Evolutionary conservation across 2,888 invertebrate species (phyloP), one percentile per base, ranked within the genome.

Genomic region (Sphaerophoria taeniata): DNA sequence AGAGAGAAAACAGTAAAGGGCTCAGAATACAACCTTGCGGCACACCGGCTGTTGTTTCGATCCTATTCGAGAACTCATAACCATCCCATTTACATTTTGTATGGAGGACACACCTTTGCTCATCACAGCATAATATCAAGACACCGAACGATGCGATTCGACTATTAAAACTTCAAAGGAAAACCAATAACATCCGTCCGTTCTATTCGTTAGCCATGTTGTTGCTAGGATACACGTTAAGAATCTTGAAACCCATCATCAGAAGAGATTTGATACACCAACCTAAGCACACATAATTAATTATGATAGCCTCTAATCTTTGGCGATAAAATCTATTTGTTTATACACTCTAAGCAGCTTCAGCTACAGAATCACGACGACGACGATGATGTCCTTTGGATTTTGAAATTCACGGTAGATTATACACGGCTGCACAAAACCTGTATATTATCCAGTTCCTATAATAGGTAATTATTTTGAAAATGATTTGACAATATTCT

Each of bases 201-300:
- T 4, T 12, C 11, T 45, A 7, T 45, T n/a, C 53, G 31, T 9
- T 45, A 61, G 43, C 43, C n/a, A 39, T 3, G 31, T 33, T 6
- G 7, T 45, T 61, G 33, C 7, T 34, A 24, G 33, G 31, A 45
- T 12, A 16, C 31, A 43, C 12, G 6, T 63, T 34, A 33, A 63
- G 34, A 9, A 63, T 63, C 49, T 51, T 31, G 47, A 24, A 65
- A 31, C 49, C 45, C 5, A 14, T 5, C n/a, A 45, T 12, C 45
- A 6, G 34, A 6, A 36, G 39, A 55, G 24, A 24, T 24, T 24
- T 24, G 24, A 24, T 24, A 24, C 24, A 24, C 51, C 16, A 60
- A 58, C 81, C 71, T 76, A 76, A 76, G 43, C 45, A 81, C 53
- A 81, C 71, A 81, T 65, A 76, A 81, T 76, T 76, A 76, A 76